A percentile compares a stretch with the other conserved stretches of the same genome.
Conservation (phyloP, 2,888 invertebrate species). For the Aproaerema taeniolella region DNA sequence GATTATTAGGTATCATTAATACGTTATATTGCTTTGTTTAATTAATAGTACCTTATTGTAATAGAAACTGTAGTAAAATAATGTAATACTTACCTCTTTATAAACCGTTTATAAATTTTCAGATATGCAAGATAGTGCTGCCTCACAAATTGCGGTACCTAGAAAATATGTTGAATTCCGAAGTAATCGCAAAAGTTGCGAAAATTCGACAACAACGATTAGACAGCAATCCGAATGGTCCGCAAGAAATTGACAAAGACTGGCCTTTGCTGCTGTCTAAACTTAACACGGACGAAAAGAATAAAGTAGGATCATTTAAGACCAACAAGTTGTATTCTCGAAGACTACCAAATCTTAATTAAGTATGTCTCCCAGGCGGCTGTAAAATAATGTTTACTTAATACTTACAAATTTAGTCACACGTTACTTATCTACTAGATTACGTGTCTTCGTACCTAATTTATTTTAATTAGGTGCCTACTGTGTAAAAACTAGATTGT, state of each 20-base stretch:
- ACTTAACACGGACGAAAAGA: slow-evolving; percentile 47
- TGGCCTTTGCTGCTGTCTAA: slow-evolving; percentile 58
- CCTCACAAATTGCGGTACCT: slow-evolving; percentile 63
- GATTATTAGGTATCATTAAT: no score
- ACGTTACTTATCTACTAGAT: no score
- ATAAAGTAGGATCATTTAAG: slow-evolving; percentile 23
- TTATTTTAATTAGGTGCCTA: no score
- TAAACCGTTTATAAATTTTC: slow-evolving; percentile 24
- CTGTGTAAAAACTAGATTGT: no score
- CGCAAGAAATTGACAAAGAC: slow-evolving; percentile 49
- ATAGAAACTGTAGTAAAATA: no score
- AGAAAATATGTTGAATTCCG: slow-evolving; percentile 66
- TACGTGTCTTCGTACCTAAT: no score
- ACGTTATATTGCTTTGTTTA: no score
- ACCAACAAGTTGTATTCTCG: slow-evolving; percentile 23
- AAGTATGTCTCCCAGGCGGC: not conserved
- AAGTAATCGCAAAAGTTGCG: slow-evolving; percentile 61
- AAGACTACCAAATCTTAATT: slow-evolving; percentile 27
- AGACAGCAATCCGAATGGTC: slow-evolving; percentile 49
- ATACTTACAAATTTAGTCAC: no score
- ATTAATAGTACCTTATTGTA: no score
- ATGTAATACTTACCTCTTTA: no score
- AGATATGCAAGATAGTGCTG: slow-evolving; percentile 61
- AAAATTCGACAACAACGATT: slow-evolving; percentile 56
- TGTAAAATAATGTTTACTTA: no score